Percentiles rank a stretch among this genome's conserved stretches.
Evolutionary conservation across 30 jellyfish, hydroid and myxozoan genomes (phyloP).

Genomic region (Hydra vulgaris): DNA sequence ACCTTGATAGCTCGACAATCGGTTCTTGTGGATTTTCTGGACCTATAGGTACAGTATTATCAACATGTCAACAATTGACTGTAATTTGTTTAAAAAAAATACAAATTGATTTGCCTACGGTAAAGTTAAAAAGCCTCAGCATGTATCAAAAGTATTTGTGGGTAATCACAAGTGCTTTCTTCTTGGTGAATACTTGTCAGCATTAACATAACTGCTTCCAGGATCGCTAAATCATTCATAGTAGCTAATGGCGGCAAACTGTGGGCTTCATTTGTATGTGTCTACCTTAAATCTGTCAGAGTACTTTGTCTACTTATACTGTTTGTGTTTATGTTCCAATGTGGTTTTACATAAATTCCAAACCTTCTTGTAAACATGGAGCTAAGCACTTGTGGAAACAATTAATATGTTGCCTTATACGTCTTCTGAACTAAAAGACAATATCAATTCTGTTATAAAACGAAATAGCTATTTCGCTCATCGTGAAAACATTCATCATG

Average conservation of each 20-base stretch:
- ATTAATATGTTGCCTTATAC: not conserved
- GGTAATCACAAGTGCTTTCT: no score
- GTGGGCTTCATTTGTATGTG: not conserved
- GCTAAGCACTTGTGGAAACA: not conserved
- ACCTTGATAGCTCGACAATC: no score
- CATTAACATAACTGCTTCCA: no score
- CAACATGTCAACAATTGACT: no score
- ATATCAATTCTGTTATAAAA: not conserved
- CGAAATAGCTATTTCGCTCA: not conserved
- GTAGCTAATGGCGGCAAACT: not conserved
- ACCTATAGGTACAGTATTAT: no score
- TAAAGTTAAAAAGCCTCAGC: no score
- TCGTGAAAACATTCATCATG: not conserved
- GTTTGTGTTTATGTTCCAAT: not conserved
- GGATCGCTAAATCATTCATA: not conserved
- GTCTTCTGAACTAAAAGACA: not conserved
- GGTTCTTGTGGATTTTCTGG: no score
- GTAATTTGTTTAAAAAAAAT: no score
- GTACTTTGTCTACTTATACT: not conserved
- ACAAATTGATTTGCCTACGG: no score
- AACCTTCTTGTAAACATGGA: not conserved
- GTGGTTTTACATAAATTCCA: not conserved
- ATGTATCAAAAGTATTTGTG: no score
- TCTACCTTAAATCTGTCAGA: not conserved
- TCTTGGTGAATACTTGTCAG: no score